Evolutionary conservation across 2,113 vertebrate genomes (phyloP).

Genomic region (Uria lomvia): DNA sequence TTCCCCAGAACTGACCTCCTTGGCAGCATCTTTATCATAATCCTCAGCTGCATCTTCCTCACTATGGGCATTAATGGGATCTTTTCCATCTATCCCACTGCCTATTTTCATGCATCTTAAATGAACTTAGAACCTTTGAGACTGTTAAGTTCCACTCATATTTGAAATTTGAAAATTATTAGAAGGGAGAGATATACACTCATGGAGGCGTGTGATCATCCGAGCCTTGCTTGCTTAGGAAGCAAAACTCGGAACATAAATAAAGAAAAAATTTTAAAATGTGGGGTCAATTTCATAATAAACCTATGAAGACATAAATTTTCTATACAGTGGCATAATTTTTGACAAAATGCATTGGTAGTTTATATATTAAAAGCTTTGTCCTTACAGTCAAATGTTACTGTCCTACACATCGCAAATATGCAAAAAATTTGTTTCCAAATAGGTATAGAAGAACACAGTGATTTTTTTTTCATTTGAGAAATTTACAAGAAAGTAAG

Average conservation of each 20-base stretch:
- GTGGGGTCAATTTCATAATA: not conserved
- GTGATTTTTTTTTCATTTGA: not conserved
- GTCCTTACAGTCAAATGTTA: not conserved
- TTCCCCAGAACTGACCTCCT: not conserved
- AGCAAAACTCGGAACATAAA: not conserved
- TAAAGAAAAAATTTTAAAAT: not conserved
- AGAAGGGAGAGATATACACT: not conserved
- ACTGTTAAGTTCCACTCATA: not conserved
- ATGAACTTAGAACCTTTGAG: not conserved
- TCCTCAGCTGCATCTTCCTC: not conserved
- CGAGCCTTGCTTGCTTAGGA: not conserved
- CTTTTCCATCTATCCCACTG: not conserved
- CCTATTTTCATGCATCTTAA: not conserved
- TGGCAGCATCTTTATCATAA: not conserved
- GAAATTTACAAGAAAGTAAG: not conserved
- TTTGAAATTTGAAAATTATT: not conserved
- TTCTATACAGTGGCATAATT: not conserved
- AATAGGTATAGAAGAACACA: not conserved
- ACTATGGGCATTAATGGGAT: not conserved
- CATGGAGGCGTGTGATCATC: not conserved
- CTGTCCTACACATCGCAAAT: not conserved
- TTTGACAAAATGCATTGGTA: slow-evolving; percentile 5
- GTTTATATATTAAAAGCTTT: not conserved
- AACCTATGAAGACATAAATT: not conserved
- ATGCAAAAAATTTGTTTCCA: not conserved